Evolutionary conservation across 2,888 invertebrate species (phyloP).

Genomic region (Ennomos fuscantarius): DNA sequence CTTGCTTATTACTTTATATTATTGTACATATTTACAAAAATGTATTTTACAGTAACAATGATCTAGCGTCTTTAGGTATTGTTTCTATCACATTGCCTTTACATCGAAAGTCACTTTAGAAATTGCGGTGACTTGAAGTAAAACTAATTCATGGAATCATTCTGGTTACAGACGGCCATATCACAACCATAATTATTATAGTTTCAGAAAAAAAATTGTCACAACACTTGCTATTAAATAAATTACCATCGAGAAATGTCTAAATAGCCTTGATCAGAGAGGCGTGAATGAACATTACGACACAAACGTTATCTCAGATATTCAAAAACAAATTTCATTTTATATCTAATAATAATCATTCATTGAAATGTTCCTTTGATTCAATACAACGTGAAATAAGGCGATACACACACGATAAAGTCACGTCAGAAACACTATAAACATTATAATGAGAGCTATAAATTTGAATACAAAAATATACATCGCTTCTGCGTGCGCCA

Average conservation of each 20-base stretch:
- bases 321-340: background rate
- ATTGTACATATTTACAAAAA: constrained; percentile 84
- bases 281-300: constrained; percentile 36
- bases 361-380: constrained; percentile 39
- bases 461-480: constrained; percentile 61
- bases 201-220: constrained; percentile 53
- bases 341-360: constrained; percentile 40
- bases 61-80: constrained; percentile 84
- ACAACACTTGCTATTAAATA: constrained; percentile 47
- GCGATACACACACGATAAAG: constrained; percentile 54
- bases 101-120: constrained; percentile 39
- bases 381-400: constrained; percentile 46
- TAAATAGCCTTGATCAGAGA: constrained; percentile 42
- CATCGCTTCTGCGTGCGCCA: constrained; percentile 49
- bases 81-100: constrained; percentile 81
- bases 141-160: constrained; percentile 32
- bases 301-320: constrained; percentile 10
- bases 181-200: constrained; percentile 62
- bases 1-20: constrained; percentile 76
- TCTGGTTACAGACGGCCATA: constrained; percentile 49
- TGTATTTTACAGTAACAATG: constrained; percentile 84
- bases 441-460: constrained; percentile 65
- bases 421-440: constrained; percentile 57
- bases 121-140: constrained; percentile 17
- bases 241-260: constrained; percentile 34